Conservation (phyloP, 1,140 invertebrate genomes). For the Drosophila subpulchrella region DNA sequence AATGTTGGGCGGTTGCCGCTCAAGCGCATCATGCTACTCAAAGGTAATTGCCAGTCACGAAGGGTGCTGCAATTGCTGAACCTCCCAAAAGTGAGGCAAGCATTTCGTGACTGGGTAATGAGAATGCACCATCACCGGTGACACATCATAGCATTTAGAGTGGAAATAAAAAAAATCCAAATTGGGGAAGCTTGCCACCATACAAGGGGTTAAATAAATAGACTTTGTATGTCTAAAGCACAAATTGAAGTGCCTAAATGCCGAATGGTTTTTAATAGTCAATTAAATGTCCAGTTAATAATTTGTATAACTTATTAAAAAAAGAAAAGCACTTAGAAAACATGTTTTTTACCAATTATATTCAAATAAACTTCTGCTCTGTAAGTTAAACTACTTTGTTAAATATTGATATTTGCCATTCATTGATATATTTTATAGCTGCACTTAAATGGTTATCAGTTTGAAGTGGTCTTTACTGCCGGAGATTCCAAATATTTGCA, state of each 20-base stretch:
- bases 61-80: conserved; percentile 28
- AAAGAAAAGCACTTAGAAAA: neutral
- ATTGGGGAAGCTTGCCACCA: neutral
- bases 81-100: conserved; percentile 41
- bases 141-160: conserved; percentile 13
- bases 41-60: conserved; percentile 43
- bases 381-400: neutral
- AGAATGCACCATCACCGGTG: conserved; percentile 24
- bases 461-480: conserved; percentile 3
- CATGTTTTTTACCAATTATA: neutral
- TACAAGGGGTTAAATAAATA: neutral
- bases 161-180: conserved; percentile 1
- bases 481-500: neutral
- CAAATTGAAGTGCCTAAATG: too few relatives aligned
- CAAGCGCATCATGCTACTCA: conserved; percentile 34
- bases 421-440: neutral
- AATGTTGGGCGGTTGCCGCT: conserved; percentile 26
- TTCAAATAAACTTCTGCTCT: neutral
- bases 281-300: neutral
- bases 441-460: neutral
- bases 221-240: neutral
- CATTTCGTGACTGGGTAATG: conserved; percentile 32
- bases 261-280: too few relatives aligned
- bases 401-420: conserved; percentile 2
- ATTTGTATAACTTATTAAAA: neutral